phyloP scores from a whole-genome alignment of 2,113 vertebrate genomes.

The Ochotona curzoniae region DNA sequence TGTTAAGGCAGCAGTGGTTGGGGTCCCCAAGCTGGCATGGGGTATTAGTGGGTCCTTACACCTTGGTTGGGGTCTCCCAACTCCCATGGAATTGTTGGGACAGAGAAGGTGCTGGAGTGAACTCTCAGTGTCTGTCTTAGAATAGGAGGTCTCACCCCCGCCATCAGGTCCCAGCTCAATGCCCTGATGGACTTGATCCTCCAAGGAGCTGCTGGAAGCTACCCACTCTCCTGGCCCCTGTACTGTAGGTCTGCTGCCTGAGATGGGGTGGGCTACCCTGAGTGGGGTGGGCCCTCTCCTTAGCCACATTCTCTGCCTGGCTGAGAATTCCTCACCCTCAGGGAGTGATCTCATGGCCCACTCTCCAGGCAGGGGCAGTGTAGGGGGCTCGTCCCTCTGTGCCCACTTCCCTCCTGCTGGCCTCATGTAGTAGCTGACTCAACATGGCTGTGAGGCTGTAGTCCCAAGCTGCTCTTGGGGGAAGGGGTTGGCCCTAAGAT shows the following conservation, averaged over 20 bases:
- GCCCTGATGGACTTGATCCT: neutral
- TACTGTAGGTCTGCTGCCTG: neutral
- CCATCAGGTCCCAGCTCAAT: neutral
- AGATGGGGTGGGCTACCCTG: neutral
- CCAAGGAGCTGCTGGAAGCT: neutral
- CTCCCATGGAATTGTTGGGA: no score
- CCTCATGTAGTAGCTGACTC: conserved; percentile 40
- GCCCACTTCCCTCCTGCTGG: neutral
- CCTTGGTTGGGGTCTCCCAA: neutral
- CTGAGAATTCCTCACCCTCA: neutral
- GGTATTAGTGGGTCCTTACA: neutral
- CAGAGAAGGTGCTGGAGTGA: neutral
- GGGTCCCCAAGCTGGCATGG: neutral
- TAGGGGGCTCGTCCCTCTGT: neutral
- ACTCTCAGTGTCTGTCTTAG: neutral
- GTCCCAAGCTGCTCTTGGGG: no score
- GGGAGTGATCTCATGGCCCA: neutral
- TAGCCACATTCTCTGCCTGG: neutral
- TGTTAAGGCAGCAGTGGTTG: neutral
- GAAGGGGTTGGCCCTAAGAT: neutral
- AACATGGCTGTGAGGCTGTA: no score
- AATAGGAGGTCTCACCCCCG: neutral
- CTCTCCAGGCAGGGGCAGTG: neutral
- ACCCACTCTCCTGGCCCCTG: neutral
- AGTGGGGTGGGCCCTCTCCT: neutral